These are phyloP conservation scores for Brachyptera putata DNA, from an alignment of 2,888 invertebrate genomes.

Conservation along the genomic window DNA sequence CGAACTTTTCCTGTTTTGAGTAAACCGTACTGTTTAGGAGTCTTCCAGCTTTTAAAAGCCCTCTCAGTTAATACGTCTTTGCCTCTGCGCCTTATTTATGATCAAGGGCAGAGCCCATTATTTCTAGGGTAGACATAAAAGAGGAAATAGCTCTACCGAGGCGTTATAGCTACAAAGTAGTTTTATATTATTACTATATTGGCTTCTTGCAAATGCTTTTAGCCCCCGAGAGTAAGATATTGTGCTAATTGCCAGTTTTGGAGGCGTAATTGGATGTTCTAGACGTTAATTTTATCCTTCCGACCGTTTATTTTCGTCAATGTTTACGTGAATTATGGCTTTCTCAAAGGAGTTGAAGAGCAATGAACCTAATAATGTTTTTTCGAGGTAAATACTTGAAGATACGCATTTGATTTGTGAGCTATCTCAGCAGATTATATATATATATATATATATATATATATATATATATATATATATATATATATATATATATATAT, in stretches of 20 bases:
- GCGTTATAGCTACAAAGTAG: not conserved
- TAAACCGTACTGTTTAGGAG: conserved; percentile 5
- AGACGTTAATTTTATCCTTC: conserved; percentile 13
- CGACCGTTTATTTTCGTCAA: conserved; percentile 13
- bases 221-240: conserved; percentile 12
- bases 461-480: no score
- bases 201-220: not conserved
- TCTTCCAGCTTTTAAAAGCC: conserved; percentile 18
- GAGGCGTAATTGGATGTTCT: conserved; percentile 24
- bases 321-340: not conserved
- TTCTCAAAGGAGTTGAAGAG: no score
- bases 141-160: not conserved
- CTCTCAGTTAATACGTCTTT: conserved; percentile 12
- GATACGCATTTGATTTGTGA: no score
- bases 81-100: conserved; percentile 16
- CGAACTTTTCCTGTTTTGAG: no score
- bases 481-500: no score
- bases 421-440: no score
- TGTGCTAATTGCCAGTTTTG: conserved; percentile 23
- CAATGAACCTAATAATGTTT: no score
- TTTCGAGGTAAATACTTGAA: no score
- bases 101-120: conserved; percentile 16
- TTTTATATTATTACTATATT: conserved; percentile 17
- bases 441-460: no score
- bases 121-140: not conserved